Evolutionary conservation across 2,113 vertebrate genomes (phyloP).

Genomic region (Pterocles gutturalis): DNA sequence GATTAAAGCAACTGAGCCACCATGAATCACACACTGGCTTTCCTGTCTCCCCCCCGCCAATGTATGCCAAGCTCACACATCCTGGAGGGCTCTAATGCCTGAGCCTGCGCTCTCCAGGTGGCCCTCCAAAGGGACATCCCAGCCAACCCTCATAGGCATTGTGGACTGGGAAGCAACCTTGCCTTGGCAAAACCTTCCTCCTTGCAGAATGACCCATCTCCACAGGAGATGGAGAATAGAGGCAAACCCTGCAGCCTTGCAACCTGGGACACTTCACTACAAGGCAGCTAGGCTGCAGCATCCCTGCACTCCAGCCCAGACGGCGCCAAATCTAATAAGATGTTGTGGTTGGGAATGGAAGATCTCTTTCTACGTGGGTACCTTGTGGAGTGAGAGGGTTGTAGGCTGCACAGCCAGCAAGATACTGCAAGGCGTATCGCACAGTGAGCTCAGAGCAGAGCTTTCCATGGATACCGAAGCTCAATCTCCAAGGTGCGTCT

Average conservation of each 20-base stretch:
- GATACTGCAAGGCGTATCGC: neutral
- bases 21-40: slow-evolving; percentile 50
- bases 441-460: neutral
- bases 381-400: neutral
- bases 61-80: neutral
- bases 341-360: neutral
- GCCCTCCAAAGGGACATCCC: neutral
- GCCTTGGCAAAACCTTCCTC: neutral
- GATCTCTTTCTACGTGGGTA: neutral
- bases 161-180: neutral
- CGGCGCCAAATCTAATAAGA: neutral
- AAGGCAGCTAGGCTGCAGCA: neutral
- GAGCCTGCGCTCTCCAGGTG: neutral
- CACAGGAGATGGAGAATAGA: neutral
- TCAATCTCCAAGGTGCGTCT: neutral
- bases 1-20: slow-evolving; percentile 62
- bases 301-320: neutral
- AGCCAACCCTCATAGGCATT: rapidly evolving
- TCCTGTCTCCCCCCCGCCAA: neutral
- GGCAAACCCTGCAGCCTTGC: neutral
- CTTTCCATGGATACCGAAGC: neutral
- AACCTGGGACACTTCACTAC: neutral
- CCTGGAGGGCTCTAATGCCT: neutral
- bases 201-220: neutral
- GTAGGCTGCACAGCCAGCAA: neutral